Conservation (phyloP, 1,140 invertebrate genomes). For the Nautilus pompilius region DNA sequence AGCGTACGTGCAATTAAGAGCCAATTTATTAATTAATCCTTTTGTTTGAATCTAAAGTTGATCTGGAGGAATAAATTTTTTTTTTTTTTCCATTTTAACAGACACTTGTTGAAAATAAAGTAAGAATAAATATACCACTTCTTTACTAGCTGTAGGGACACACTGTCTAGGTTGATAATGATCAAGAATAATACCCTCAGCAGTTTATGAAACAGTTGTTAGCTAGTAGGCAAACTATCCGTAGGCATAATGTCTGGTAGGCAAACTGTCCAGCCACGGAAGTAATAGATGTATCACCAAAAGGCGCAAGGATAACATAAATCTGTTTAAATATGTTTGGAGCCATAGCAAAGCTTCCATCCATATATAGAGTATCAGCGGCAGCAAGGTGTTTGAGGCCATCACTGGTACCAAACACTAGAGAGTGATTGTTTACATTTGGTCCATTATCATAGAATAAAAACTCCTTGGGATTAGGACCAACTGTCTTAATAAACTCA, state of each 20-base stretch:
- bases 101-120: too few relatives aligned
- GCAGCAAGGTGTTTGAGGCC: slow-evolving; percentile 10
- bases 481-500: slow-evolving; percentile 5
- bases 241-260: slow-evolving; percentile 15
- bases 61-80: too few relatives aligned
- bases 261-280: slow-evolving; percentile 13
- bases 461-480: slow-evolving; percentile 9
- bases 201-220: background rate
- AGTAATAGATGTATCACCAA: slow-evolving; percentile 16
- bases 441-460: slow-evolving; percentile 16
- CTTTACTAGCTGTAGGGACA: background rate
- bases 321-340: slow-evolving; percentile 18
- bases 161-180: background rate
- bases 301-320: slow-evolving; percentile 16
- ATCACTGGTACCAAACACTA: slow-evolving; percentile 14
- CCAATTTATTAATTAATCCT: too few relatives aligned
- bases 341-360: slow-evolving; percentile 16
- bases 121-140: too few relatives aligned
- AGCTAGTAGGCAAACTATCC: slow-evolving; percentile 6
- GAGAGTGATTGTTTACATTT: slow-evolving; percentile 12
- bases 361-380: slow-evolving; percentile 17
- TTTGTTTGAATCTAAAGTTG: too few relatives aligned
- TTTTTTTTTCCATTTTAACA: too few relatives aligned
- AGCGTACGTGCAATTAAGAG: too few relatives aligned
- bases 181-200: background rate